Conservation (phyloP, 2,888 invertebrate genomes). For the Pachydiplax longipennis region DNA sequence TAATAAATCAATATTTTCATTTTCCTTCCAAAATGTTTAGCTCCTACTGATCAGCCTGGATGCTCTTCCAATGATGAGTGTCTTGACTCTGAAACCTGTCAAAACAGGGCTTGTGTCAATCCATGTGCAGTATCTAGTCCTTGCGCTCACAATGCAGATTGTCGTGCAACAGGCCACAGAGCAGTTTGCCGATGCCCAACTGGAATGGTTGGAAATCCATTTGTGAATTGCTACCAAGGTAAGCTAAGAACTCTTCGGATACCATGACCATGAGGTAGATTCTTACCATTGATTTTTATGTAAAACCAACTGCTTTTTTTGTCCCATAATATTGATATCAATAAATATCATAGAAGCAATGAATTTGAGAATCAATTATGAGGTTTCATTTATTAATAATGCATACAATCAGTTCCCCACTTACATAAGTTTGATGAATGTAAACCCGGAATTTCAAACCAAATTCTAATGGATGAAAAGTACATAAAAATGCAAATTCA, state of each 20-base stretch:
- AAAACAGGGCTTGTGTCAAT: slow-evolving; percentile 76
- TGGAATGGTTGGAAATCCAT: slow-evolving; percentile 81
- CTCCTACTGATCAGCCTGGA: slow-evolving; percentile 64
- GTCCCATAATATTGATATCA: too few species aligned
- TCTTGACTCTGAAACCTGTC: slow-evolving; percentile 72
- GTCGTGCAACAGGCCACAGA: slow-evolving; percentile 76
- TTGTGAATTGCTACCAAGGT: slow-evolving; percentile 73
- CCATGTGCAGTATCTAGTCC: slow-evolving; percentile 75
- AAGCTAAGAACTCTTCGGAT: slow-evolving; percentile 50
- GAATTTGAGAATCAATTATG: too few species aligned
- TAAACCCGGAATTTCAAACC: too few species aligned
- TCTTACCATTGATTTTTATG: too few species aligned
- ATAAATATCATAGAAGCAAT: too few species aligned
- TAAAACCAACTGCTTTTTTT: too few species aligned
- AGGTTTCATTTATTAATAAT: too few species aligned
- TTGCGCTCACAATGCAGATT: slow-evolving; percentile 81
- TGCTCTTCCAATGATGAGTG: slow-evolving; percentile 79
- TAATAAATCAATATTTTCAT: neutral
- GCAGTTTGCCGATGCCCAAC: slow-evolving; percentile 79
- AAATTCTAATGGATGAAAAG: too few species aligned
- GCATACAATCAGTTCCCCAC: too few species aligned
- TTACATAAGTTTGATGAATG: too few species aligned
- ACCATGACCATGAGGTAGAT: too few species aligned
- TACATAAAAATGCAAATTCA: too few species aligned
- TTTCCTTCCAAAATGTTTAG: slow-evolving; percentile 52